phyloP scores from a whole-genome alignment of 2,888 invertebrate genomes.

The Amaurobius ferox region DNA sequence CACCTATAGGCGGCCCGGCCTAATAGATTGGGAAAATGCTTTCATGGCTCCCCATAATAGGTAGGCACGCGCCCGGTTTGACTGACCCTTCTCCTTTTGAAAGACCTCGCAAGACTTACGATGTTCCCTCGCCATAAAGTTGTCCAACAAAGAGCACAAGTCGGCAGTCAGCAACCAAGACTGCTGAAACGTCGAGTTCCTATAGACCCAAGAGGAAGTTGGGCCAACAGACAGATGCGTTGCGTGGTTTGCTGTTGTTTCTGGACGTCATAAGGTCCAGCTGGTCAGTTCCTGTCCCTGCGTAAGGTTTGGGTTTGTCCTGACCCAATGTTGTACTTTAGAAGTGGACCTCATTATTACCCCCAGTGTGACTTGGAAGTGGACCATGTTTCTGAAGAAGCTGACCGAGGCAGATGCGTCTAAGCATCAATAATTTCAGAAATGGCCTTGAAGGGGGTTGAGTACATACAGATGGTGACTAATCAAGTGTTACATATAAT shows the following conservation, averaged over 20 bases:
- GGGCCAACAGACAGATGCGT: background rate
- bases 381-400: too few species aligned
- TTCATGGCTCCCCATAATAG: conserved; percentile 45
- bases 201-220: background rate
- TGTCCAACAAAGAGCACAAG: background rate
- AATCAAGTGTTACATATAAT: too few species aligned
- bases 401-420: background rate
- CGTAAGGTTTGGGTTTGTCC: background rate
- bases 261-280: background rate
- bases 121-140: conserved; percentile 28
- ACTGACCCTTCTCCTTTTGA: conserved; percentile 37
- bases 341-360: background rate
- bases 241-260: background rate
- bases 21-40: conserved; percentile 41
- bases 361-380: too few species aligned
- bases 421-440: background rate
- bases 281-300: background rate
- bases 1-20: conserved; percentile 21
- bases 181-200: background rate
- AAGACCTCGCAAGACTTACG: conserved; percentile 16
- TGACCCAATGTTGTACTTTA: background rate
- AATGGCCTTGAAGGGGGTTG: background rate
- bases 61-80: conserved; percentile 44
- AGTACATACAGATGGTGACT: too few species aligned
- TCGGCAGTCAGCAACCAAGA: background rate